phyloP scores from a whole-genome alignment of 92 coral and sea anemone genomes.

The Siderastrea radians region DNA sequence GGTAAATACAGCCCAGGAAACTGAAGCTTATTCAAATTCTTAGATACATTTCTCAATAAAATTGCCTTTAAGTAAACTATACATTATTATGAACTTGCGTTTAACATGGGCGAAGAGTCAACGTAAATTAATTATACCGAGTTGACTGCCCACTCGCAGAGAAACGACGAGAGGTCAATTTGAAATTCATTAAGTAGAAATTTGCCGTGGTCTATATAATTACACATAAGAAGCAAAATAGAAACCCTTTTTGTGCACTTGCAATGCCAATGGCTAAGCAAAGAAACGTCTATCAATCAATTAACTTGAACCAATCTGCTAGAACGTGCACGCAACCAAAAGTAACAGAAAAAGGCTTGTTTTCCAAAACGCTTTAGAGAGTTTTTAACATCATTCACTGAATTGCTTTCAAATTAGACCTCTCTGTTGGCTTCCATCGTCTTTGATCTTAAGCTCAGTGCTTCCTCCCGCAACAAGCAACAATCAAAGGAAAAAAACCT shows the following conservation, averaged over 20 bases:
- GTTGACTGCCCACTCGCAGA: background rate
- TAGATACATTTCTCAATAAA: background rate
- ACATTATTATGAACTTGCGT: background rate
- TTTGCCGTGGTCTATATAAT: constrained; percentile 1
- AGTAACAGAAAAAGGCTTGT: too few relatives aligned
- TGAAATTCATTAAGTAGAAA: background rate
- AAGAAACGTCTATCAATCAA: too few relatives aligned
- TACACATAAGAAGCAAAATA: too few relatives aligned
- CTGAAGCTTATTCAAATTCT: background rate
- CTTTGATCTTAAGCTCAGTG: too few relatives aligned
- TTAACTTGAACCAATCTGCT: too few relatives aligned
- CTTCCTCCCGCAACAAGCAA: background rate
- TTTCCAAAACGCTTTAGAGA: too few relatives aligned
- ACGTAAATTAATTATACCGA: background rate
- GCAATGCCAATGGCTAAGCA: too few relatives aligned
- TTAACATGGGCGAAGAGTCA: background rate
- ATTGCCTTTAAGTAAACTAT: constrained; percentile 2
- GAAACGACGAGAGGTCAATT: background rate
- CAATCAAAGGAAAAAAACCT: background rate
- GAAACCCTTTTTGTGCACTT: too few relatives aligned
- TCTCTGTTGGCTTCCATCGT: too few relatives aligned
- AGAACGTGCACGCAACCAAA: too few relatives aligned
- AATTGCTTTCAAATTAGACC: too few relatives aligned
- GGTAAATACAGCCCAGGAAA: background rate
- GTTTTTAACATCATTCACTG: too few relatives aligned